These are phyloP conservation scores for Patiria pectinifera DNA, from an alignment of 53 echinoderm and acorn worm genomes.

Conservation along the genomic window DNA sequence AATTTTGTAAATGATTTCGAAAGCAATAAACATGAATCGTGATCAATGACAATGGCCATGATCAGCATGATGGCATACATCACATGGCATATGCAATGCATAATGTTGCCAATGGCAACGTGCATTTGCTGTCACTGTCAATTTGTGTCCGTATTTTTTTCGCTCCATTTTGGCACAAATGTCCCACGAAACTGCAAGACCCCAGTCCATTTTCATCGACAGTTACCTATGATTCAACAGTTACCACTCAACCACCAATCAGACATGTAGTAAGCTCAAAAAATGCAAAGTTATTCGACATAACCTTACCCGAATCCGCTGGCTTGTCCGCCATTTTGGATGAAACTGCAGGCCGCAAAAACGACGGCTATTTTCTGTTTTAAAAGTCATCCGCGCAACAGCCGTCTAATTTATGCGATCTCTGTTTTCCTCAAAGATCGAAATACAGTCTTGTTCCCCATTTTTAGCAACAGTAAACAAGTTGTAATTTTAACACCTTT, in stretches of 20 bases:
- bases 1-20: too few species aligned
- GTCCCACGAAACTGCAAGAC: background rate
- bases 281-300: background rate
- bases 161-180: background rate
- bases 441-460: background rate
- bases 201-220: background rate
- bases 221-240: background rate
- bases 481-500: too few species aligned
- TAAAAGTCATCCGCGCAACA: background rate
- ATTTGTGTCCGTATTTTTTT: background rate
- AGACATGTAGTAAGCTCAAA: background rate
- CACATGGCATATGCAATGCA: background rate
- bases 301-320: constrained; percentile 68
- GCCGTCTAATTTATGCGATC: background rate
- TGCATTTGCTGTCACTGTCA: background rate
- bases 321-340: constrained; percentile 78
- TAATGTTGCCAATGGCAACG: constrained; percentile 47
- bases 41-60: too few species aligned
- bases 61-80: too few species aligned
- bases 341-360: background rate
- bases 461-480: too few species aligned
- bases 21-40: too few species aligned
- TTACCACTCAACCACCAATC: background rate
- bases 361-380: background rate
- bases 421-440: background rate